Evolutionary conservation across 2,113 vertebrate species (phyloP).

Genomic region (Anarhynchus alexandrinus): DNA sequence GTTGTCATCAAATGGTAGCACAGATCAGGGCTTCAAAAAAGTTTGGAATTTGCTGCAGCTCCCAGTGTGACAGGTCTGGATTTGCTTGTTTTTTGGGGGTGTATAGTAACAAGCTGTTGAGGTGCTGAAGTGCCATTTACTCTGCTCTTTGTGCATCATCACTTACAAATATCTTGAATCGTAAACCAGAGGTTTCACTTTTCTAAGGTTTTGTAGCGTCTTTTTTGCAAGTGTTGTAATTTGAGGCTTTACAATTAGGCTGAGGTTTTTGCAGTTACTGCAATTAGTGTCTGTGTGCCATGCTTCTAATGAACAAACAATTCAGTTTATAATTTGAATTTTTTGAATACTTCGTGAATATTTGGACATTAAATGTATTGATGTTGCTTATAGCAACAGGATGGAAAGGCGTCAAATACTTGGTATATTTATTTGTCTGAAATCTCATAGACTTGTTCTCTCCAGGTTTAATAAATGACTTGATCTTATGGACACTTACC

Average conservation of each 20-base stretch:
- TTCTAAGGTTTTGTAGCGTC: background rate
- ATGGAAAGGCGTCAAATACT: background rate
- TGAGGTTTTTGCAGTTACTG: background rate
- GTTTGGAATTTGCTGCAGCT: background rate
- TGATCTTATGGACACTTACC: background rate
- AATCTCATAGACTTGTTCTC: background rate
- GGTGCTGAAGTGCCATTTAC: background rate
- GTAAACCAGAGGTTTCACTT: background rate
- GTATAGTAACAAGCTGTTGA: background rate
- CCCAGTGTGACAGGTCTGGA: background rate
- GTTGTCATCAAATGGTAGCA: slow-evolving; percentile 7
- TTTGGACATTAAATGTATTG: background rate
- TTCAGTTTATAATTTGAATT: background rate
- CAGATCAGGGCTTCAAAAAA: background rate
- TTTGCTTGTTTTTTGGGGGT: background rate
- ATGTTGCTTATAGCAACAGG: background rate
- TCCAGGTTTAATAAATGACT: background rate
- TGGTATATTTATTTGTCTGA: background rate
- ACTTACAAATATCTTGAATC: background rate
- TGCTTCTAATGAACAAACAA: background rate
- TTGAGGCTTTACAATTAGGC: background rate
- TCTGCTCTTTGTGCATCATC: background rate
- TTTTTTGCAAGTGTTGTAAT: background rate
- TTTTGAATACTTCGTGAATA: background rate
- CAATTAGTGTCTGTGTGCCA: background rate